phyloP scores from a whole-genome alignment of 2,797 vertebrate genomes.

The Margarornis squamiger region DNA sequence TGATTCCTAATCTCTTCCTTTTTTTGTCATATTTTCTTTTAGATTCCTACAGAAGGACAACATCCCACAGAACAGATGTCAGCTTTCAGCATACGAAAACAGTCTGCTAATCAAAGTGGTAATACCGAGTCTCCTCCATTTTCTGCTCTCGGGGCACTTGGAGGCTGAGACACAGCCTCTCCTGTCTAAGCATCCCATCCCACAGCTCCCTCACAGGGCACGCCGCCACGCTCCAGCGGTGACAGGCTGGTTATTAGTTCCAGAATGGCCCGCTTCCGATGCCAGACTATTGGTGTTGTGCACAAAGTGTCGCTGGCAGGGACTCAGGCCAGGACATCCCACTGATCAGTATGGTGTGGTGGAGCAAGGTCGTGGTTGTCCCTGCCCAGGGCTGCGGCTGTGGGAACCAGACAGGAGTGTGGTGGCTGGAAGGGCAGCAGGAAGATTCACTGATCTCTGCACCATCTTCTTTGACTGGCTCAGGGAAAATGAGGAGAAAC shows the following conservation, averaged over 20 bases:
- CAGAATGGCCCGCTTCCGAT: rapidly evolving
- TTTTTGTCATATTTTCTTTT: background rate
- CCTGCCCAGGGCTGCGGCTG: rapidly evolving
- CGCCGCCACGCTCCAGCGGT: rapidly evolving
- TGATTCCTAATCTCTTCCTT: background rate
- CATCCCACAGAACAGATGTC: slow-evolving; percentile 59
- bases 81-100: slow-evolving; percentile 57
- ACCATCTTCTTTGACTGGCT: rapidly evolving
- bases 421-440: rapidly evolving
- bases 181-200: rapidly evolving
- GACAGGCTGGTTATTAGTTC: background rate
- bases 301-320: background rate
- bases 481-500: background rate
- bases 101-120: slow-evolving; percentile 59
- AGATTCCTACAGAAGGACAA: slow-evolving; percentile 28
- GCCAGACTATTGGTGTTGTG: rapidly evolving
- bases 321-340: background rate
- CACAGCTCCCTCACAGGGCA: rapidly evolving
- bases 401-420: background rate
- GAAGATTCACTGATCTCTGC: background rate
- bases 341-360: rapidly evolving
- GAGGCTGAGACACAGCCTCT: rapidly evolving
- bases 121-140: slow-evolving; percentile 23
- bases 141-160: background rate
- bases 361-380: background rate